phyloP scores from a whole-genome alignment of 2,797 vertebrate species.

The Microctenopoma steveboyesi region DNA sequence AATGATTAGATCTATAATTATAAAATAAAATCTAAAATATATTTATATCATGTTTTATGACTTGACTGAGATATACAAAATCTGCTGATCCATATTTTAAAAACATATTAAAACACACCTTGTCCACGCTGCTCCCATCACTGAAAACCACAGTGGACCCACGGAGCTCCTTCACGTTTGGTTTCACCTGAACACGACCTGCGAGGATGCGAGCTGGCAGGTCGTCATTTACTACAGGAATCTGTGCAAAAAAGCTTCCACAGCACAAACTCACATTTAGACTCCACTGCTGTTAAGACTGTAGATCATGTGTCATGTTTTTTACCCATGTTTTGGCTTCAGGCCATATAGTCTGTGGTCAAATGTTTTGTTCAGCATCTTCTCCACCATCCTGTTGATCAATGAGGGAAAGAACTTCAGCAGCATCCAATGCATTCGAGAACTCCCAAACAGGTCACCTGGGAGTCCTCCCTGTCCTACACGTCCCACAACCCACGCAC shows the following conservation, averaged over 20 bases:
- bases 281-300: too few relatives aligned
- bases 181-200: constrained; percentile 82
- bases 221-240: constrained; percentile 83
- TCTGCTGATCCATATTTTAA: background rate
- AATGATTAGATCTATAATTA: too few relatives aligned
- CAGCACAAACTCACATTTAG: background rate
- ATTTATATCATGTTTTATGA: too few relatives aligned
- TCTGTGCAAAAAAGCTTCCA: constrained; percentile 71
- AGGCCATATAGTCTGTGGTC: constrained; percentile 80
- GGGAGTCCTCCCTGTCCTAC: constrained; percentile 71
- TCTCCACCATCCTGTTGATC: constrained; percentile 52
- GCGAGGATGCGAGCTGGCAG: constrained; percentile 84
- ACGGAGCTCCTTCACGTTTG: constrained; percentile 81
- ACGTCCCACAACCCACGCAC: constrained; percentile 73
- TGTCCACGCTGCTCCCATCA: constrained; percentile 75
- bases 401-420: constrained; percentile 42
- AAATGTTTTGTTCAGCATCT: constrained; percentile 63
- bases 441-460: constrained; percentile 44
- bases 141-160: constrained; percentile 81
- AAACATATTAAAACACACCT: constrained; percentile 40
- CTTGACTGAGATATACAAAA: background rate
- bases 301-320: background rate
- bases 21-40: too few relatives aligned
- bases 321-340: constrained; percentile 86
- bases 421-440: constrained; percentile 39